Evolutionary conservation across 2,888 invertebrate genomes (phyloP), one percentile per base, ranked within the genome.

Genomic region (Leistus spinibarbis): DNA sequence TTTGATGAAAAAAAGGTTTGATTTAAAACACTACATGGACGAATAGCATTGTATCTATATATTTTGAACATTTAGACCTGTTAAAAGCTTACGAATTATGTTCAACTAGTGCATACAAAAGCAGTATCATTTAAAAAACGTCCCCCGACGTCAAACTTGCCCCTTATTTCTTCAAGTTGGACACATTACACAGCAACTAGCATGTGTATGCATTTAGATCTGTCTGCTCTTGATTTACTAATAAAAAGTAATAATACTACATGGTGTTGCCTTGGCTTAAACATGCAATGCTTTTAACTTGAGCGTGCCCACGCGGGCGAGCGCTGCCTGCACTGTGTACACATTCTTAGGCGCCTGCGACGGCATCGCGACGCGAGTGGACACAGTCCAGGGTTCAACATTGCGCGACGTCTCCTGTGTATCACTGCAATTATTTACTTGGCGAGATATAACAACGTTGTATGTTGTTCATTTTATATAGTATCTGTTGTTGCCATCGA

Each of bases 371-470:
- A 60, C 60, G 60, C 19, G 19, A 60, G 60, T 60, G 60, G 60
- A 60, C 60, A 65, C 22, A n/a, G 53, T 65, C 65, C 40, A 27
- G 23, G 10, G n/a, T 22, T 64, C 20, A 56, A 57, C 40, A 54
- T 24, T 66, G 57, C 53, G 54, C 60, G 77, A 79, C 79, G 80
- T 79, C 80, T 80, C 80, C 80, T 80, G 81, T 80, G 79, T 82
- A 82, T 82, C 82, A 81, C 81, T 80, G 81, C 84, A 84, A 84
- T 84, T 84, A 84, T 83, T 84, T 83, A 83, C 82, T 82, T 82
- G 83, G 78, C 74, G 77, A 78, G 60, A 60, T 60, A 60, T 60
- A 60, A 20, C 60, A 3, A 9, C 20, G 60, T 17, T 17, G 9
- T 20, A 19, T 54, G 16, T 17, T 54, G 16, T 17, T 54, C 3